Evolutionary conservation across 1,140 invertebrate genomes (phyloP), one percentile per base, ranked within the genome.

Genomic region (Neelides sp.): DNA sequence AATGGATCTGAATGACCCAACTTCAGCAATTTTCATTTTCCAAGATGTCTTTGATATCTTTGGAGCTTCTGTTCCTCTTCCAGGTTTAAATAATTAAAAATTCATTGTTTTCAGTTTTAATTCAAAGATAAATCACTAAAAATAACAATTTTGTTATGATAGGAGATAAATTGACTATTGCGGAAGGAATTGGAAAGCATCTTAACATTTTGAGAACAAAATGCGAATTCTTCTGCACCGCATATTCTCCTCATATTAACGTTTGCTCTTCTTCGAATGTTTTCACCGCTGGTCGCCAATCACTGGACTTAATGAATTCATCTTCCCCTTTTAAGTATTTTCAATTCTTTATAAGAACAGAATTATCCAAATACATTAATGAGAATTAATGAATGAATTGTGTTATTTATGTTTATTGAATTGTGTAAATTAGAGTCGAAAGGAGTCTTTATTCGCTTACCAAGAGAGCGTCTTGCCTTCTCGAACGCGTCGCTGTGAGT

Each of bases 21-120:
- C 78, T 40, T 80, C 82, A 4, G 80, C 78, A 3, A 69, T 83
- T 20, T 80, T 80, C 66, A 78, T 90, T 1, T 78, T 91, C 48
- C 84, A 90, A 69, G 84, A 95, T 71, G 89, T 89, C 1, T 75
- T 92, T 20, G 90, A 95, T 68, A 80, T 93, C 58, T 96, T 95
- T 66, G 83, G 82, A 58, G 81, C 78, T 57, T 84, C 80, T 19
- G 73, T 85, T 13, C 65, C 77, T 1, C 74, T 80, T 53, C 66
- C 72, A 51, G 62, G 67, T 68, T 63, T 39, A 20, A 3, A 26
- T 20, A 4, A 0, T 5, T 22, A 36, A 34, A 19, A 32, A 22
- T 34, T 32, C 5, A 32, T 35, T 19, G 15, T 40, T 22, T 26
- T 43, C 17, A 22, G 26, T 41, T 49, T 8, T 32, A 5, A 35